Evolutionary conservation across 2,113 vertebrate genomes (phyloP), one percentile per base, ranked within the genome.

Genomic region (Lanius collurio): DNA sequence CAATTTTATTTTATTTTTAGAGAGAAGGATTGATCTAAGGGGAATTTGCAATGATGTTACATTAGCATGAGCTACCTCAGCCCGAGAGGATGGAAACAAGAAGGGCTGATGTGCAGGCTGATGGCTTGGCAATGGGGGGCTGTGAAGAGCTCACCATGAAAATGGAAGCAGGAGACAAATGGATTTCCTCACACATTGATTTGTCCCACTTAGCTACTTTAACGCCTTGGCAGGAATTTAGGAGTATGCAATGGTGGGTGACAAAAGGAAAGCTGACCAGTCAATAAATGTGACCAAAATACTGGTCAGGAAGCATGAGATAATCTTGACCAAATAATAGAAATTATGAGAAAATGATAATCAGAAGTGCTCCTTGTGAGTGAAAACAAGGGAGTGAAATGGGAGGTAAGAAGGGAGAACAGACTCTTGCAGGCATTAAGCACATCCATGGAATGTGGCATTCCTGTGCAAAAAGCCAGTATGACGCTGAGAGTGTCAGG

Each of bases 21-120:
- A 42, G 41, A 74, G 88, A 83, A 93, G 75, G 89, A 96, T 96
- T 94, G 94, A 95, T 94, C 71, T 62, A 35, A 77, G 83, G 74
- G 3, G 62, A 77, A 50, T 57, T 67, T 86, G 59, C 46, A 74
- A 3, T 4, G 30, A 11, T 74, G 50, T 23, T 85, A 31, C 63
- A 39, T 93, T n/a, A 86, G 18, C 7, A 26, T 33, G 49, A 39
- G 59, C 53, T 46, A 27, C 59, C 37, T 90, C 69, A 93, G 92
- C 62, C 65, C 0, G 0, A 59, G 71, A 83, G 67, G 67, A 17
- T 59, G 60, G 75, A 39, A 90, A 63, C 30, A 31, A 74, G 59
- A 56, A 70, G 50, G 44, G 64, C 71, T 76, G 70, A 35, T n/a
- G 69, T 5, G 28, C 0, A 10, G 59, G 67, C 15, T 90, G 63